Percentiles rank a stretch among this genome's conserved stretches.
These are phyloP conservation scores for Melanerpes aurifrons DNA, from an alignment of 2,113 vertebrate genomes.

Conservation along the genomic window DNA sequence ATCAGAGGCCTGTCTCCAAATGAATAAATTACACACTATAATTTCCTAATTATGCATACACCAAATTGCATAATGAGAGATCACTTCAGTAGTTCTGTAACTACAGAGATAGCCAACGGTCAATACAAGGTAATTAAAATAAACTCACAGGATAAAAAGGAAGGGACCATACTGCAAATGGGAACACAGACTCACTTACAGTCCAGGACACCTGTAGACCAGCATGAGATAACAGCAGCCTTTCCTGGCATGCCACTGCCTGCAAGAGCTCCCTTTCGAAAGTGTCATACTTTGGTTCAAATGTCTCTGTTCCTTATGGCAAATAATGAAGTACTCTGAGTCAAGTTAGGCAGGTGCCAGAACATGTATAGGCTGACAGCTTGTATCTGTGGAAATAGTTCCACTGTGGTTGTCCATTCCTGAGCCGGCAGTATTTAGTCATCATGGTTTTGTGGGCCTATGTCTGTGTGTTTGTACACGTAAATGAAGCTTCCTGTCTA, in stretches of 20 bases:
- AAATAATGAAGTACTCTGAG: not conserved
- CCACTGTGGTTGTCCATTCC: not conserved
- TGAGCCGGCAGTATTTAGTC: not conserved
- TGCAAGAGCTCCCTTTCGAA: not conserved
- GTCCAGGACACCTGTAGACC: not conserved
- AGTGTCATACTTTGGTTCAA: not conserved
- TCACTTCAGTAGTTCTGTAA: not conserved
- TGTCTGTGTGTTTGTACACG: fast-evolving
- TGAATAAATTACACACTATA: constrained; percentile 54
- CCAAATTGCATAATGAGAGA: constrained; percentile 23
- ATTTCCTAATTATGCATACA: constrained; percentile 33
- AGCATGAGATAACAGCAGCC: not conserved
- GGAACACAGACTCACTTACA: not conserved
- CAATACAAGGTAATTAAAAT: not conserved
- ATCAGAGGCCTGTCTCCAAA: constrained; percentile 15
- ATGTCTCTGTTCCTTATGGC: not conserved
- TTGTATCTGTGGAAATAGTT: not conserved
- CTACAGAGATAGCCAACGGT: not conserved
- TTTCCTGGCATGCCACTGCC: not conserved
- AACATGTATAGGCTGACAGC: not conserved
- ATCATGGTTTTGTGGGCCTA: not conserved
- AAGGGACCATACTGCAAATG: not conserved
- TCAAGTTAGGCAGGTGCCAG: not conserved
- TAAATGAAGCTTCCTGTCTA: not conserved
- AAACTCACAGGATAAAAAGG: constrained; percentile 3